Base-by-base conservation (phyloP, 2,797 vertebrate genomes). In the Apogon talboti region DNA sequence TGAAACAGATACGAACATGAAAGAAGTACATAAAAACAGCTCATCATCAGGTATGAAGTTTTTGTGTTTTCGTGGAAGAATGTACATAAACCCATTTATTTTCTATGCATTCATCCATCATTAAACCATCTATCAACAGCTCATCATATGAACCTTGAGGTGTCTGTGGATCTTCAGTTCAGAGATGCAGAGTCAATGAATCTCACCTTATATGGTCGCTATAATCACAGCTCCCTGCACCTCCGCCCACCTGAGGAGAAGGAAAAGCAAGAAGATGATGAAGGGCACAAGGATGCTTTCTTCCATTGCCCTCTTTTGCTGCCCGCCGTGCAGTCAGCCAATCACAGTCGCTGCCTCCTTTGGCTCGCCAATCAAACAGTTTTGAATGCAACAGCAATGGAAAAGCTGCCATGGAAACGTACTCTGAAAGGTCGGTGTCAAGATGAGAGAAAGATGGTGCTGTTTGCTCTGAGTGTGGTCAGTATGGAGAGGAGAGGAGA, bases 311-410 rank as follows among this genome's bases (percentile, higher is more conserved):
- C 57, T 19, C 76, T 74, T 30, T 33, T n/a, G 13, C 44, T 6
- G 15, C 43, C 57, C 12, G n/a, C 62, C 14, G 55, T 57, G 0
- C 48, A 61, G 69, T 47, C 76, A 18, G 9, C 75, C 79, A 81
- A 76, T 84, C 82, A 66, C 72, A 91, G 74, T 66, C 52, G 7
- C 50, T 93, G 92, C 74, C 79, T 93, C 57, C 79, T 93, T 59
- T 82, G 79, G 76, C 43, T 91, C 15, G 15, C 77, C 73, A 93
- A 91, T 77, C 64, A 79, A 74, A 92, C 77, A 0, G 14, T 76
- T 59, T 63, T 55, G 55, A 71, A 43, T 18, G 68, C 41, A 51
- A 58, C 68, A 41, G 67, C 30, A 14, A 82, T 76, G 19, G 64
- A 71, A 57, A 71, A 49, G 79, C 76, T 79, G 58, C 82, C 69